Base-by-base conservation (phyloP, 1,140 invertebrate species). In the Apis florea region DNA sequence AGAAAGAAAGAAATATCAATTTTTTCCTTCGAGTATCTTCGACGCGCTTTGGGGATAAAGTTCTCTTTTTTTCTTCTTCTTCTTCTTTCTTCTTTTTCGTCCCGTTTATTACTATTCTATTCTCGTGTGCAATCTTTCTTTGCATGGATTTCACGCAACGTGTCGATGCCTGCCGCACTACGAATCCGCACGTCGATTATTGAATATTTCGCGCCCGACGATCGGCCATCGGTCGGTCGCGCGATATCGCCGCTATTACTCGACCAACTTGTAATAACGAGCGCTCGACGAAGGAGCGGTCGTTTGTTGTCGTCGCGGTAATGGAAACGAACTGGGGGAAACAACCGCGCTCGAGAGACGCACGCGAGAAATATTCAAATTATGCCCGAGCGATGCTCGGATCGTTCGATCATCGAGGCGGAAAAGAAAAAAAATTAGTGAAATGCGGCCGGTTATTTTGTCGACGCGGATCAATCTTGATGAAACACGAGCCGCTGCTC, bases 211-310 rank as follows among this genome's bases (percentile, higher is more conserved):
- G 49, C n/a, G 2, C 31, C 0, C 31, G n/a, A 51, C 74, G 5
- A 47, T 24, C 47, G 49, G 53, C 11, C 31, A 59, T 80, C 63
- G 70, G 8, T 26, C 78, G 71, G 59, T 75, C 31, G 31, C 31
- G 79, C 79, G 68, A 51, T 81, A 75, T 75, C 79, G 63, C 3
- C 13, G 69, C 53, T 81, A 53, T 75, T 75, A 75, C 61, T 81
- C 66, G n/a, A 71, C 71, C n/a, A 15, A 68, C 71, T 19, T 58
- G 79, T 58, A 75, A 75, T 68, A 40, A 40, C 31, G 51, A 75
- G 68, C 72, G 72, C 54, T 75, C 79, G 72, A 81, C 75, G n/a
- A 81, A 81, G 79, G 63, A 81, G 79, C 70, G 40, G 40, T 75
- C 75, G 79, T 81, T 81, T 75, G 71, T 81, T 75, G 31, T 40